These are phyloP conservation scores for Tachycineta bicolor DNA, from an alignment of 2,113 vertebrate genomes.

Conservation along the genomic window DNA sequence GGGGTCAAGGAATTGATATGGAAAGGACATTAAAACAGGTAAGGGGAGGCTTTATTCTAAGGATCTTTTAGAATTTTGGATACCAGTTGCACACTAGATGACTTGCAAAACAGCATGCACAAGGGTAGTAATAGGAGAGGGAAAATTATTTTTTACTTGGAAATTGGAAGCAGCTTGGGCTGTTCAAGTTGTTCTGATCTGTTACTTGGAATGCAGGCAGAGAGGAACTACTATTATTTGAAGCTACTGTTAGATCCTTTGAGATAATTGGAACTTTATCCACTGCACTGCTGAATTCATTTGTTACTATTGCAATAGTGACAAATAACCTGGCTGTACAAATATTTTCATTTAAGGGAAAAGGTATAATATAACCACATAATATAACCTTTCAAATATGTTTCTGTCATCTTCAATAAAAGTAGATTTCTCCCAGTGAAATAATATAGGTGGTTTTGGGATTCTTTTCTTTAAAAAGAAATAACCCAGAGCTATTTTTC, in stretches of 20 bases:
- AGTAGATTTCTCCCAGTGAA: neutral
- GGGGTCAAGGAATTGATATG: constrained; percentile 99
- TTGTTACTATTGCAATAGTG: neutral
- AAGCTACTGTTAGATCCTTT: neutral
- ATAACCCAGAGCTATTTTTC: constrained; percentile 7
- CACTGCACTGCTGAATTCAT: neutral
- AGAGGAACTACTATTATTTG: neutral
- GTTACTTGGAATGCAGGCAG: neutral
- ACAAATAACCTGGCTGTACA: neutral
- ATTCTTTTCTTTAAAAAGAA: constrained; percentile 16
- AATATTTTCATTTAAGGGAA: neutral
- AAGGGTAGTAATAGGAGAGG: neutral
- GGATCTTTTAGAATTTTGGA: neutral
- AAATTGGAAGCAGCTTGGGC: neutral
- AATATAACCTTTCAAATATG: neutral
- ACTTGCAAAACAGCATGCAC: neutral
- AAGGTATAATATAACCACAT: neutral
- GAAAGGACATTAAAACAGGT: constrained; percentile 99
- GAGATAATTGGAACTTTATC: neutral
- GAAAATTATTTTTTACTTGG: neutral
- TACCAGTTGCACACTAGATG: neutral
- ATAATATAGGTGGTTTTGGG: neutral
- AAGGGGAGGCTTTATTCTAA: neutral
- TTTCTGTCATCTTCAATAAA: neutral
- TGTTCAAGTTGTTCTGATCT: neutral